Conservation (phyloP, 1,140 invertebrate genomes). For the Triops longicaudatus region DNA sequence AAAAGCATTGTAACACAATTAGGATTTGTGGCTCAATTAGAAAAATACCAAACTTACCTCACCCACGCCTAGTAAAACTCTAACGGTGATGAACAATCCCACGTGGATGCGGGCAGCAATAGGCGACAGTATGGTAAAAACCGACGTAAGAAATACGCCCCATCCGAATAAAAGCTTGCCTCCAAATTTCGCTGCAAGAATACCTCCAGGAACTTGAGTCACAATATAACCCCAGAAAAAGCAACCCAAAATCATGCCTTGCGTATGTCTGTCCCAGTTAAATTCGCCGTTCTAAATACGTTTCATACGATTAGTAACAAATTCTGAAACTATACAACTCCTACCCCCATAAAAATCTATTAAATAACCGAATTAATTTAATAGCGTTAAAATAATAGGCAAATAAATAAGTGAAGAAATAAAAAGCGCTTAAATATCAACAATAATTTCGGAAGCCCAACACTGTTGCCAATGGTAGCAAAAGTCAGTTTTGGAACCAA, state of each 20-base stretch:
- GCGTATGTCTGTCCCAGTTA: conserved; percentile 63
- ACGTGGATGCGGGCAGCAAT: conserved; percentile 60
- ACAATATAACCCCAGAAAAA: conserved; percentile 81
- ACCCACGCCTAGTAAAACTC: conserved; percentile 82
- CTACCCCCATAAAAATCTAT: too few species aligned
- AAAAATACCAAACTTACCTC: conserved; percentile 57
- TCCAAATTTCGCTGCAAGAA: conserved; percentile 66
- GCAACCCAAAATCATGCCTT: conserved; percentile 69
- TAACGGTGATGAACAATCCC: conserved; percentile 60
- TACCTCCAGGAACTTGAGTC: conserved; percentile 76
- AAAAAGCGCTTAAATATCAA: too few species aligned
- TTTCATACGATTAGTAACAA: too few species aligned
- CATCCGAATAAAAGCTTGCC: conserved; percentile 70
- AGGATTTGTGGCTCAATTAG: too few species aligned
- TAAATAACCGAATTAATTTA: too few species aligned
- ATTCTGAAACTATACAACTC: too few species aligned
- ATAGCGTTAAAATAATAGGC: too few species aligned
- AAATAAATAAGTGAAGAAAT: too few species aligned
- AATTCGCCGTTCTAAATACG: conserved; percentile 58
- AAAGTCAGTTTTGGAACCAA: too few species aligned
- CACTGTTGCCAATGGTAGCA: too few species aligned
- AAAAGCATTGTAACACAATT: too few species aligned
- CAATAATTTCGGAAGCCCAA: too few species aligned
- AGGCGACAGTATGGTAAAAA: conserved; percentile 66
- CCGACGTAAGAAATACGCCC: conserved; percentile 70